These are phyloP conservation scores for Lanistes nyassanus DNA, from an alignment of 1,140 invertebrate genomes.

Conservation along the genomic window DNA sequence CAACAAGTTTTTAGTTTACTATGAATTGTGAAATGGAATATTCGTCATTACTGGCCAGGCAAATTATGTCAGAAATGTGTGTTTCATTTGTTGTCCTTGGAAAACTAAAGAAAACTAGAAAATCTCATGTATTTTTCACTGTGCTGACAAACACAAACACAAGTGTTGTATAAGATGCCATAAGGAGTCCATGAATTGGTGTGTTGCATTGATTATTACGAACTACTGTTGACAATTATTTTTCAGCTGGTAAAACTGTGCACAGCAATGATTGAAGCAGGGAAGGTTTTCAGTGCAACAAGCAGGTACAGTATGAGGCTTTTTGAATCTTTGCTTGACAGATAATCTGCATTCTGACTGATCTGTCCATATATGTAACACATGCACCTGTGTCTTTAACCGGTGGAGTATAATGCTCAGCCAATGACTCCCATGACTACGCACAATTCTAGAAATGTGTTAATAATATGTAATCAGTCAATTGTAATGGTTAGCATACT, in stretches of 20 bases:
- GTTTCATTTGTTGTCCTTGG: too few species aligned
- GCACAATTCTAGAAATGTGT: too few species aligned
- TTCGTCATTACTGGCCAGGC: too few species aligned
- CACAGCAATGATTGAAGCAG: slow-evolving; percentile 84
- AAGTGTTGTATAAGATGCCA: too few species aligned
- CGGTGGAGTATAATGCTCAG: background rate
- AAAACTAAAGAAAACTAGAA: too few species aligned
- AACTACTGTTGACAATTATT: slow-evolving; percentile 34
- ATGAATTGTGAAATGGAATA: too few species aligned
- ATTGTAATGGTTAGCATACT: background rate
- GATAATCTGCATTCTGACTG: background rate
- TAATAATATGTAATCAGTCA: background rate
- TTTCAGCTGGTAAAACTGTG: slow-evolving; percentile 82
- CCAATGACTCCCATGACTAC: too few species aligned
- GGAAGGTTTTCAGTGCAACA: slow-evolving; percentile 86
- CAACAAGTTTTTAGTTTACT: background rate
- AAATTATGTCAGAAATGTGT: too few species aligned
- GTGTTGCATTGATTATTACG: background rate
- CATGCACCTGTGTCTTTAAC: background rate
- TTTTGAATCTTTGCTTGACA: background rate
- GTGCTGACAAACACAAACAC: too few species aligned
- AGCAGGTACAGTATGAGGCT: slow-evolving; percentile 75
- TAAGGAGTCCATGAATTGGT: too few species aligned
- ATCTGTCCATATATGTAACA: background rate
- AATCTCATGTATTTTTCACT: too few species aligned